Percentiles rank a stretch among this genome's conserved stretches.
Conservation (phyloP, 2,113 vertebrate species). For the Dicentrarchus labrax region DNA sequence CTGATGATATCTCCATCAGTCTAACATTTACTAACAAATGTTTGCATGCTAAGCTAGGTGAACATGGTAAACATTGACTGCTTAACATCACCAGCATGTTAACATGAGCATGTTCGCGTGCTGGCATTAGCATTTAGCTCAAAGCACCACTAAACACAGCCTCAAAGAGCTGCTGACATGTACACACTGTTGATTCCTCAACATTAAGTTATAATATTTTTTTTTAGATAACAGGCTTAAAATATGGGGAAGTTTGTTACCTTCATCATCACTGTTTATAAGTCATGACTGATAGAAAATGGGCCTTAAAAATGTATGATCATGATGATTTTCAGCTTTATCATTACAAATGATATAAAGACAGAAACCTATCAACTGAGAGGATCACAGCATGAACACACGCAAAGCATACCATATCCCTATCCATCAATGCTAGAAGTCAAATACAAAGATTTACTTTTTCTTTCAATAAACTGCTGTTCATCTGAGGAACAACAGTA, state of each 20-base stretch:
- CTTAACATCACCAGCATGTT: not conserved
- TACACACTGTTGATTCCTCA: not conserved
- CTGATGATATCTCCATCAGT: not conserved
- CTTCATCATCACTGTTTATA: not conserved
- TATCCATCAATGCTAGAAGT: not conserved
- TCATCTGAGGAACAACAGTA: not conserved
- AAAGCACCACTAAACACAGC: constrained; percentile 1
- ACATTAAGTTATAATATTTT: not conserved
- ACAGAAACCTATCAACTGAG: not conserved
- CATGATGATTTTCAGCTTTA: not conserved
- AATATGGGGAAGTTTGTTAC: constrained; percentile 3
- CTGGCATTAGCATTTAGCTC: not conserved
- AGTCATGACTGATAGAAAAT: not conserved
- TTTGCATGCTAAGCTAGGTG: not conserved
- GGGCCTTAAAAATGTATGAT: not conserved
- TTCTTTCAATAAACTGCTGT: not conserved
- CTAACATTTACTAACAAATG: not conserved
- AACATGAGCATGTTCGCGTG: not conserved
- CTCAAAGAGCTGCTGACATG: not conserved
- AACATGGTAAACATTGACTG: not conserved
- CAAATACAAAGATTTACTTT: constrained; percentile 1
- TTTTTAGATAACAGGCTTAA: not conserved
- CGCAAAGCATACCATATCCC: not conserved
- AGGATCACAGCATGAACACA: constrained; percentile 6
- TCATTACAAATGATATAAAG: constrained; percentile 14